These are phyloP conservation scores for Malurus cyaneus DNA, from an alignment of 2,113 vertebrate species.

Conservation along the genomic window DNA sequence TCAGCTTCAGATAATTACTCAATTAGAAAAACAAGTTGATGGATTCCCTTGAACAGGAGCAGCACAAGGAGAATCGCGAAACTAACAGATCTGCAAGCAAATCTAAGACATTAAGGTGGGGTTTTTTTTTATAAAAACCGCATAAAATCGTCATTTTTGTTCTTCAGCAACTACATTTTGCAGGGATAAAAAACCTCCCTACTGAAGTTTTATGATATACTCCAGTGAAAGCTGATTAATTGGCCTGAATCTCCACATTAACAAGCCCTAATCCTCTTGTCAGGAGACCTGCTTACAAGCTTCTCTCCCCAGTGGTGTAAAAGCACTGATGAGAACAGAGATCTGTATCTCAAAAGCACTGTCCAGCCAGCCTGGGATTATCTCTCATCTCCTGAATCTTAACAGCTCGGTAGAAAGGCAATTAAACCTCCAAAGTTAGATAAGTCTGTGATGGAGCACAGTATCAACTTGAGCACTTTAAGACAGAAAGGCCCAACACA, in stretches of 20 bases:
- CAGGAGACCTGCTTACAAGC: conserved; percentile 34
- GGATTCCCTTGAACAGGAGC: conserved; percentile 17
- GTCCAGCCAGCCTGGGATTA: conserved; percentile 34
- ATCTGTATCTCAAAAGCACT: conserved; percentile 30
- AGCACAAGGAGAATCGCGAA: neutral
- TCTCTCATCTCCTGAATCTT: conserved; percentile 48
- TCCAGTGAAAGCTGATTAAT: conserved; percentile 54
- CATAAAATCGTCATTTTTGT: rapidly evolving
- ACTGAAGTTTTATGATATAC: conserved; percentile 3
- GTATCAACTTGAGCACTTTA: neutral
- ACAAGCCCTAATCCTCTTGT: conserved; percentile 54
- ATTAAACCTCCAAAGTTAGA: conserved; percentile 41
- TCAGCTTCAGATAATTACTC: conserved; percentile 59
- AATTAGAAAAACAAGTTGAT: conserved; percentile 34
- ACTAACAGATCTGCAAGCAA: neutral
- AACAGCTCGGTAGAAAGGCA: conserved; percentile 42
- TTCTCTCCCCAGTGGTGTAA: neutral
- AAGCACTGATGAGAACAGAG: conserved; percentile 29
- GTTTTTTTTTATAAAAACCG: neutral
- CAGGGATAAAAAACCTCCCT: neutral
- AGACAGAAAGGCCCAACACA: neutral
- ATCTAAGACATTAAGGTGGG: neutral
- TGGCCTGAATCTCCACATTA: conserved; percentile 37
- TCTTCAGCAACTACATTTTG: neutral
- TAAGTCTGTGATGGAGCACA: neutral